Conservation (phyloP, 2,888 invertebrate genomes). For the Catocala nupta region DNA sequence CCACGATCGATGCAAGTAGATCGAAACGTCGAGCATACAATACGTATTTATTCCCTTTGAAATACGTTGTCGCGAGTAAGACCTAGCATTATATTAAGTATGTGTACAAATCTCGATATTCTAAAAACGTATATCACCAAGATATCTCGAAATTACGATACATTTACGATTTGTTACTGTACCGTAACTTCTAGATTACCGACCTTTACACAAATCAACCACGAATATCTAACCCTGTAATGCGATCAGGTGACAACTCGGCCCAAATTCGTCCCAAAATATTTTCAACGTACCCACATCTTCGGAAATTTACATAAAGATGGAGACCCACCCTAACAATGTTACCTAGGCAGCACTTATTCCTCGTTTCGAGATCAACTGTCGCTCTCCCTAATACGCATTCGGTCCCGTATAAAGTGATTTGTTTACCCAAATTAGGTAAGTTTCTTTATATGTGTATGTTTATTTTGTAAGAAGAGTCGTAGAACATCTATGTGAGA, state of each 20-base stretch:
- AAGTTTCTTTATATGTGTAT: constrained; percentile 11
- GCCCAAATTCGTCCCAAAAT: constrained; percentile 29
- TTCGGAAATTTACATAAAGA: constrained; percentile 59
- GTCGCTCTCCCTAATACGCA: constrained; percentile 27
- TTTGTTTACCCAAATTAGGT: constrained; percentile 43
- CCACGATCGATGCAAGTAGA: no score
- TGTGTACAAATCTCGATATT: no score
- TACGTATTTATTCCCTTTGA: background rate
- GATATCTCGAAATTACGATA: no score
- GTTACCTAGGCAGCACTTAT: constrained; percentile 48
- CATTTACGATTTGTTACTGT: background rate
- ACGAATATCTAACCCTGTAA: constrained; percentile 35
- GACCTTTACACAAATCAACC: constrained; percentile 25
- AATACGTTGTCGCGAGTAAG: no score
- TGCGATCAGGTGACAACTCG: constrained; percentile 48
- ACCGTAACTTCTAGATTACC: background rate
- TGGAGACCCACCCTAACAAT: constrained; percentile 43
- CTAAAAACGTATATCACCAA: no score
- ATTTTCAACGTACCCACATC: constrained; percentile 34
- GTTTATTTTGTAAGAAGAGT: background rate
- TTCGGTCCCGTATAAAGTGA: constrained; percentile 39
- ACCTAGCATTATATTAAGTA: no score
- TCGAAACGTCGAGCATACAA: no score
- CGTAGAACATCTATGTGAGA: background rate
- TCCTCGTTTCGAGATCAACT: constrained; percentile 34